phyloP scores from a whole-genome alignment of 2,113 vertebrate genomes.

The Phaetusa simplex region DNA sequence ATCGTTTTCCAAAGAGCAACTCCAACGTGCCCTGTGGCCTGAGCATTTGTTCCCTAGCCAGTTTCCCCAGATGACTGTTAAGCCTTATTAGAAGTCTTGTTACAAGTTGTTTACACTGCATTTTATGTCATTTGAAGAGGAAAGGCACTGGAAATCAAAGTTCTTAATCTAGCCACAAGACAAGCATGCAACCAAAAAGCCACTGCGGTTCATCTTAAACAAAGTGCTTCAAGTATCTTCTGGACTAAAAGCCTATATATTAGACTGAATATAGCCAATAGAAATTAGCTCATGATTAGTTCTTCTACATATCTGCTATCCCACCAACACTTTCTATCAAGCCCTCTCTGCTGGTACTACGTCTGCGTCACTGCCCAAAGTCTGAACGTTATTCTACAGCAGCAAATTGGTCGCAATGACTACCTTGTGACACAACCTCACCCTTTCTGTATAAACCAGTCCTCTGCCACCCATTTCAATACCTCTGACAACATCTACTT shows the following conservation, averaged over 20 bases:
- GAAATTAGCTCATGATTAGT: neutral
- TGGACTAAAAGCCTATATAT: neutral
- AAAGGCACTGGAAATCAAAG: neutral
- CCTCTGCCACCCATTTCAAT: neutral
- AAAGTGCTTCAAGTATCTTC: neutral
- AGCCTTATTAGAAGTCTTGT: neutral
- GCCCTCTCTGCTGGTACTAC: neutral
- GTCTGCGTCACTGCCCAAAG: neutral
- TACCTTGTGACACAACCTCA: neutral
- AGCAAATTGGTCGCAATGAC: neutral
- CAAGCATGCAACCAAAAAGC: neutral
- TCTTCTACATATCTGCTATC: neutral
- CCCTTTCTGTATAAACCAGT: neutral
- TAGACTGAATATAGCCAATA: neutral
- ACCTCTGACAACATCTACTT: neutral
- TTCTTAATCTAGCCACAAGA: neutral
- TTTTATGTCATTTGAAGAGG: neutral
- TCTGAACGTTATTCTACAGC: neutral
- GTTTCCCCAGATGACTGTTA: neutral
- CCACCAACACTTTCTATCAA: neutral
- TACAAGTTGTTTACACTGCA: fast-evolving
- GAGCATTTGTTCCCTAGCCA: neutral
- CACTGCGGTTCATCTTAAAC: neutral
- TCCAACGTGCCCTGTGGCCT: neutral
- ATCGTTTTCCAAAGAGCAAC: neutral